These are phyloP conservation scores for Acronicta aceris DNA, from an alignment of 2,888 invertebrate species.

Conservation along the genomic window DNA sequence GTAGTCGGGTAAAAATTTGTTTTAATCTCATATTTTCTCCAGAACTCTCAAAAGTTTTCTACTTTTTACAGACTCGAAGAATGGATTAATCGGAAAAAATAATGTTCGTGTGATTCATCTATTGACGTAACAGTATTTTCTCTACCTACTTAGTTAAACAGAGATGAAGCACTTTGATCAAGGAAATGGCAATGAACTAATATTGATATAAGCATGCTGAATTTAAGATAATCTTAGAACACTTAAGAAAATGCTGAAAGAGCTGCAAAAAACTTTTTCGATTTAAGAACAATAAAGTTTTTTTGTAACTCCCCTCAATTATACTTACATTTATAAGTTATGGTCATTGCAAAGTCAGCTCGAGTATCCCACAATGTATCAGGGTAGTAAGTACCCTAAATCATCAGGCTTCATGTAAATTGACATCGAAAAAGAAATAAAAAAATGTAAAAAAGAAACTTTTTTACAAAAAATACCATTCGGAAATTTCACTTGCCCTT, in stretches of 20 bases:
- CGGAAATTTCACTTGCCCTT: conserved; percentile 39
- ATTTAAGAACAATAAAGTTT: conserved; percentile 34
- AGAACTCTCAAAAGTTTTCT: no score
- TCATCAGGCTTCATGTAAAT: conserved; percentile 19
- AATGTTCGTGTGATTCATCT: no score
- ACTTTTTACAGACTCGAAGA: no score
- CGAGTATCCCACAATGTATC: conserved; percentile 8
- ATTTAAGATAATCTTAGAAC: conserved; percentile 7
- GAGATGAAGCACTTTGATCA: neutral
- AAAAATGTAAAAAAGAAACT: conserved; percentile 34
- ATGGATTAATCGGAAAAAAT: no score
- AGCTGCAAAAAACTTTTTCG: conserved; percentile 60
- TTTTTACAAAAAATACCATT: conserved; percentile 26
- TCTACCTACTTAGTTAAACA: no score
- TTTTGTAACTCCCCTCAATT: conserved; percentile 40
- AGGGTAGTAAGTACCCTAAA: neutral
- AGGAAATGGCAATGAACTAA: conserved; percentile 9
- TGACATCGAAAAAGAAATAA: conserved; percentile 4
- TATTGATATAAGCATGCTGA: conserved; percentile 10
- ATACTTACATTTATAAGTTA: conserved; percentile 27
- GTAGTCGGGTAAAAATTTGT: no score
- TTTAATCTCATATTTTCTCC: no score
- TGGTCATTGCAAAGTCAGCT: conserved; percentile 9
- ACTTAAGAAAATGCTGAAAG: conserved; percentile 5
- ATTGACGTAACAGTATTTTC: no score